These are phyloP conservation scores for Dreissena polymorpha DNA, from an alignment of 1,140 invertebrate species.

Conservation along the genomic window DNA sequence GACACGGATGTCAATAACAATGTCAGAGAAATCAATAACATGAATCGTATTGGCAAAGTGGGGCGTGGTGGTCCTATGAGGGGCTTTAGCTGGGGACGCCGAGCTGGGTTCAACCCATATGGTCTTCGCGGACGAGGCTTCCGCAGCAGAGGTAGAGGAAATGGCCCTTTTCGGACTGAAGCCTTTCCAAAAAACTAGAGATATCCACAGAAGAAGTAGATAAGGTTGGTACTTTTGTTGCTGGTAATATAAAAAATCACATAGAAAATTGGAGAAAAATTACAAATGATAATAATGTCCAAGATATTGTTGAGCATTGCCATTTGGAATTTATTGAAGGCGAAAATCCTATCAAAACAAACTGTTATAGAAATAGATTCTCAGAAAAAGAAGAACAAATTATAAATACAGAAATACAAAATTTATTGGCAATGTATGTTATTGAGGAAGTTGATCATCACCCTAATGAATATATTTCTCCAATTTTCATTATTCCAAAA, in stretches of 20 bases:
- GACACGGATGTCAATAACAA: constrained; percentile 39
- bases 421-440: constrained; percentile 38
- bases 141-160: constrained; percentile 13
- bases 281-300: constrained; percentile 26
- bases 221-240: constrained; percentile 1
- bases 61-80: constrained; percentile 13
- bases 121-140: neutral
- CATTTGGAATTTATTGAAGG: constrained; percentile 36
- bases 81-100: neutral
- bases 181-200: constrained; percentile 23
- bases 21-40: constrained; percentile 35
- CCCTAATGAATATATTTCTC: constrained; percentile 26
- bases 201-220: neutral
- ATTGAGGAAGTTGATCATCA: constrained; percentile 30
- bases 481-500: constrained; percentile 35
- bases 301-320: constrained; percentile 32
- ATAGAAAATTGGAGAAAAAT: constrained; percentile 49
- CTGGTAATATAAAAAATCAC: constrained; percentile 32
- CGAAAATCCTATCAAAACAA: neutral
- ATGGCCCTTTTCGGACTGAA: neutral
- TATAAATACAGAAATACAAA: constrained; percentile 38
- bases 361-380: constrained; percentile 21
- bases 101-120: constrained; percentile 19
- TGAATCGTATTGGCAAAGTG: constrained; percentile 22
- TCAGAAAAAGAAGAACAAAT: constrained; percentile 33